These are phyloP conservation scores for Sebastes hubbsi DNA, from an alignment of 2,797 vertebrate species.

Conservation along the genomic window DNA sequence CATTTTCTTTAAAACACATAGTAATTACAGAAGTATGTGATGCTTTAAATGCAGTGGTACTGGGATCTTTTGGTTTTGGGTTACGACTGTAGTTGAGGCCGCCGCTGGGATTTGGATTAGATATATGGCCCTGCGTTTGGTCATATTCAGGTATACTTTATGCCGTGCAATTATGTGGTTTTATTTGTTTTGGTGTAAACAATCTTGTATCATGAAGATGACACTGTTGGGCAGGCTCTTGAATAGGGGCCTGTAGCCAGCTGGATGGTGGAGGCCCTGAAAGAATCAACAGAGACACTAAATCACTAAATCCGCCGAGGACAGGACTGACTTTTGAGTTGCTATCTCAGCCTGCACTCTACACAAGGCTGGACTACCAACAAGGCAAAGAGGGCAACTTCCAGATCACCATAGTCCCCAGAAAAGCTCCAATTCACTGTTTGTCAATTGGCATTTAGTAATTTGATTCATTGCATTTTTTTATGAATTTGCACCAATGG, in stretches of 20 bases:
- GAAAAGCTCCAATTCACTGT: neutral
- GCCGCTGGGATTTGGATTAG: conserved; percentile 51
- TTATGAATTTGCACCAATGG: neutral
- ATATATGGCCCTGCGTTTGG: conserved; percentile 24
- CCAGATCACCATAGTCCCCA: neutral
- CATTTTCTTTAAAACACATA: conserved; percentile 57
- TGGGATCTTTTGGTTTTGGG: conserved; percentile 55
- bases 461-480: neutral
- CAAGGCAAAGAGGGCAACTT: neutral
- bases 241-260: conserved; percentile 18
- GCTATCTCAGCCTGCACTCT: neutral
- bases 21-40: conserved; percentile 73
- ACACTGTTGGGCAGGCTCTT: conserved; percentile 1
- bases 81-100: conserved; percentile 48
- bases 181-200: conserved; percentile 65
- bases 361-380: neutral
- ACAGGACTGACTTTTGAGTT: neutral
- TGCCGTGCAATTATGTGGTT: conserved; percentile 54
- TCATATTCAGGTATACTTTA: conserved; percentile 60
- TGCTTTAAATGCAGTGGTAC: conserved; percentile 55
- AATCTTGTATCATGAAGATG: conserved; percentile 36
- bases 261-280: conserved; percentile 20
- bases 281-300: neutral
- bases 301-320: neutral
- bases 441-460: neutral